A percentile compares a stretch with the other conserved stretches of the same genome.
Evolutionary conservation across 2,113 vertebrate genomes (phyloP).

Genomic region (Laterallus jamaicensis): DNA sequence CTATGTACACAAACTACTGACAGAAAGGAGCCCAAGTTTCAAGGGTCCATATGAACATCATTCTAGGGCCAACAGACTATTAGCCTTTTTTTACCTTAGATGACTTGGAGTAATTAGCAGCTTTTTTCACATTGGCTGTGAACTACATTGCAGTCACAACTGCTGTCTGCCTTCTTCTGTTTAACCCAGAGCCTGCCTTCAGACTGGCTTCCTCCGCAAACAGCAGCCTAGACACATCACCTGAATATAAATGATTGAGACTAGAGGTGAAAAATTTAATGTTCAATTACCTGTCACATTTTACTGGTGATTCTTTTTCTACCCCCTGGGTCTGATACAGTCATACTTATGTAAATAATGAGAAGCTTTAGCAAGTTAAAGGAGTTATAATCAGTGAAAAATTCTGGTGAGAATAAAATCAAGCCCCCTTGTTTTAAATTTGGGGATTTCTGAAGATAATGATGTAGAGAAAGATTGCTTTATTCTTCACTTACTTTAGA

Average conservation of each 20-base stretch:
- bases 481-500: neutral
- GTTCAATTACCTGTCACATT: neutral
- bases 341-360: neutral
- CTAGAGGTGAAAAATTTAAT: neutral
- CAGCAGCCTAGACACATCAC: neutral
- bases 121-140: neutral
- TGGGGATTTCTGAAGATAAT: neutral
- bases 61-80: neutral
- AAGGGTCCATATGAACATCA: neutral
- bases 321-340: neutral
- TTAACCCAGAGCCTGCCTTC: neutral
- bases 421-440: neutral
- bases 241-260: neutral
- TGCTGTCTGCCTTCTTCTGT: neutral
- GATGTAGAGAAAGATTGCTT: neutral
- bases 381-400: neutral
- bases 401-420: neutral
- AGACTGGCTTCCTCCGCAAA: neutral
- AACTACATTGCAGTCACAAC: neutral
- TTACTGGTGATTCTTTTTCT: neutral
- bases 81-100: neutral
- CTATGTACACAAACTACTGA: neutral
- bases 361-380: neutral
- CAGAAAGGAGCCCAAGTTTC: neutral
- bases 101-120: neutral